These are phyloP conservation scores for Magallana nippona DNA, from an alignment of 2,888 invertebrate genomes.

Conservation along the genomic window DNA sequence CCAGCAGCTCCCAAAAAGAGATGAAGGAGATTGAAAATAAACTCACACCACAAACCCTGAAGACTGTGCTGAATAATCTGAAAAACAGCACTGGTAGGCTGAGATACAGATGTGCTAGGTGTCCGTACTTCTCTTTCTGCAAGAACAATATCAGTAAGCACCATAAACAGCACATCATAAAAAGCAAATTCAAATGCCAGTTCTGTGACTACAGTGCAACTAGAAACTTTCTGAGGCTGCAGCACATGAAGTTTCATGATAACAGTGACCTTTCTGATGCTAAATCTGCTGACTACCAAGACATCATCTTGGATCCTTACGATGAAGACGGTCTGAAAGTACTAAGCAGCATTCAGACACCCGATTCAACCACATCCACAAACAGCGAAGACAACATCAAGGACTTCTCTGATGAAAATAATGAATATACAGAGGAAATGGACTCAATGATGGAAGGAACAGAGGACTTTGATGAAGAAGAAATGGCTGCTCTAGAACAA, in stretches of 20 bases:
- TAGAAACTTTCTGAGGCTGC: conserved; percentile 62
- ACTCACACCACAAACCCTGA: conserved; percentile 39
- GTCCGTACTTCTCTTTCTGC: conserved; percentile 68
- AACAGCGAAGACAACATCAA: conserved; percentile 37
- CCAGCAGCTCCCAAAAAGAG: conserved; percentile 16
- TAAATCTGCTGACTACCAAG: conserved; percentile 59
- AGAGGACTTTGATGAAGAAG: conserved; percentile 59
- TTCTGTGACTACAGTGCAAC: conserved; percentile 70
- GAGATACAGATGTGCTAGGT: conserved; percentile 66
- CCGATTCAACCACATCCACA: conserved; percentile 14
- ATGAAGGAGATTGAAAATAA: conserved; percentile 21
- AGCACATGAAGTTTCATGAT: conserved; percentile 69
- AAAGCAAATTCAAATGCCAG: conserved; percentile 67
- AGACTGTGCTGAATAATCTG: conserved; percentile 49
- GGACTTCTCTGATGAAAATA: conserved; percentile 51
- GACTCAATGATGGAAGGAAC: conserved; percentile 52
- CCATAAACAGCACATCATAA: conserved; percentile 66
- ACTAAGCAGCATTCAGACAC: conserved; percentile 47
- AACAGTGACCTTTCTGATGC: conserved; percentile 39
- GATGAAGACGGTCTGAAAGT: conserved; percentile 58
- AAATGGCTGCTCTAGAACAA: conserved; percentile 51
- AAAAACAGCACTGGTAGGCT: conserved; percentile 56
- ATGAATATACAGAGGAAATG: conserved; percentile 50
- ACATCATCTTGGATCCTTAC: conserved; percentile 65
- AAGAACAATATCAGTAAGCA: conserved; percentile 71